Evolutionary conservation across 2,888 invertebrate genomes (phyloP).

Genomic region (Quadriops clusia): DNA sequence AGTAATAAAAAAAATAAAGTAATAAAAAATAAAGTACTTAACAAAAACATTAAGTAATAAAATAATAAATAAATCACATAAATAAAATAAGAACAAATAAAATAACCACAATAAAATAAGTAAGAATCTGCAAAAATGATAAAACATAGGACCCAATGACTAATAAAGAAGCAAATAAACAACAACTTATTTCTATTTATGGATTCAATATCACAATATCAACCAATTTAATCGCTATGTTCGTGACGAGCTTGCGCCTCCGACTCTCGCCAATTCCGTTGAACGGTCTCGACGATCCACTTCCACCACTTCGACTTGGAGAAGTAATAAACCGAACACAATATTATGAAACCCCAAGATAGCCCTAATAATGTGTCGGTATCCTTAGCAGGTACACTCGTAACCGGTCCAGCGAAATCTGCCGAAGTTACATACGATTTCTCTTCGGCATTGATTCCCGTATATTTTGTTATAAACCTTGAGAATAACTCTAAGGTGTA

Average conservation of each 20-base stretch:
- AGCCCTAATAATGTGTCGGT: conserved; percentile 71
- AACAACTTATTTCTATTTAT: too few relatives aligned
- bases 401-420: conserved; percentile 71
- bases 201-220: too few relatives aligned
- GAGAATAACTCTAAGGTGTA: conserved; percentile 69
- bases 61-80: too few relatives aligned
- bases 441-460: conserved; percentile 52
- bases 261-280: conserved; percentile 79
- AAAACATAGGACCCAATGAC: too few relatives aligned
- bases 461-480: conserved; percentile 64
- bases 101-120: too few relatives aligned
- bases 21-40: too few relatives aligned
- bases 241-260: conserved; percentile 71
- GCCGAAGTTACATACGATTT: conserved; percentile 59
- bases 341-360: conserved; percentile 74
- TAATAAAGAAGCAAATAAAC: too few relatives aligned
- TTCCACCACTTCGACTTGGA: conserved; percentile 66
- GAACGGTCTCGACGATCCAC: conserved; percentile 69
- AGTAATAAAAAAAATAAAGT: too few relatives aligned
- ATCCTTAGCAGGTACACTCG: conserved; percentile 61
- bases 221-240: conserved; percentile 43
- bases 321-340: conserved; percentile 63
- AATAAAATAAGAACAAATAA: too few relatives aligned
- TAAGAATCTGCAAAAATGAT: too few relatives aligned
- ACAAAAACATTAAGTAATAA: too few relatives aligned